Evolutionary conservation across 2,113 vertebrate genomes (phyloP).

Genomic region (Lamprotornis superbus): DNA sequence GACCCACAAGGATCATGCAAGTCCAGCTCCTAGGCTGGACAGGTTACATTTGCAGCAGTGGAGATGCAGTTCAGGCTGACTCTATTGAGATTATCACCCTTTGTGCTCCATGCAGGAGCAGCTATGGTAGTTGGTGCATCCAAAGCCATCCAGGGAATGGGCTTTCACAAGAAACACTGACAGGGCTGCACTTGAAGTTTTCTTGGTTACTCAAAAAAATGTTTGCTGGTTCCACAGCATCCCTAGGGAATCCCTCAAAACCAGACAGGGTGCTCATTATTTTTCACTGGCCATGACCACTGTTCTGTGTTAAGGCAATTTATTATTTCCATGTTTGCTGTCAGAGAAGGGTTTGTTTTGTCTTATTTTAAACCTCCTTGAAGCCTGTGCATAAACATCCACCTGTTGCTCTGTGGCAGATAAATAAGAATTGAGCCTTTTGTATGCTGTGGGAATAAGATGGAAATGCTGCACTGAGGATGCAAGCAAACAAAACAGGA

Average conservation of each 20-base stretch:
- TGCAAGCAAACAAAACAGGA: background rate
- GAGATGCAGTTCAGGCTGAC: background rate
- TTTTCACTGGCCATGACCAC: background rate
- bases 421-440: slow-evolving; percentile 6
- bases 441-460: background rate
- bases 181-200: slow-evolving; percentile 2
- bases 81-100: rapidly evolving
- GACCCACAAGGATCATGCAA: background rate
- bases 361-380: background rate
- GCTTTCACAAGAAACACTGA: slow-evolving; percentile 11
- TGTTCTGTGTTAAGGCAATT: slow-evolving; percentile 15
- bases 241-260: slow-evolving; percentile 6
- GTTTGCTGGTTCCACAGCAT: background rate
- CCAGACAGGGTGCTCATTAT: background rate
- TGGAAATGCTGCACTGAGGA: background rate
- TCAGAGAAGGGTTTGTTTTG: slow-evolving; percentile 4
- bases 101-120: background rate
- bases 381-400: background rate
- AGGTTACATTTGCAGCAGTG: background rate
- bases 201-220: background rate
- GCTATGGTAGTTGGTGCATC: background rate
- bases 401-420: background rate
- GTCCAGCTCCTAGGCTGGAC: background rate
- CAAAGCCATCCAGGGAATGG: background rate
- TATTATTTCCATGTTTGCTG: slow-evolving; percentile 26